Evolutionary conservation across 2,888 invertebrate genomes (phyloP), one percentile per base, ranked within the genome.

Genomic region (Idaea biselata): DNA sequence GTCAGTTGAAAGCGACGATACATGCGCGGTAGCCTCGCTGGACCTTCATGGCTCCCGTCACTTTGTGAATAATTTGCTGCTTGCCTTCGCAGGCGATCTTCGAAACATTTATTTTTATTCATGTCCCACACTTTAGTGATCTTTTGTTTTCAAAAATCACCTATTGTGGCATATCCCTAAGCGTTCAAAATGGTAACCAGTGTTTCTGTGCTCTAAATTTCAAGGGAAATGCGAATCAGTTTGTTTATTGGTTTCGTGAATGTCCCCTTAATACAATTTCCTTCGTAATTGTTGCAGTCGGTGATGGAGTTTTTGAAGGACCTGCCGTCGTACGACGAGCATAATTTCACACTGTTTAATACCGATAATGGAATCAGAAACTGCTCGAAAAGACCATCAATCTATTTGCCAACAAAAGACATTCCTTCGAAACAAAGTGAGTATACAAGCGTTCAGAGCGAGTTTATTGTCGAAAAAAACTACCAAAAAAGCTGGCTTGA

Each of bases 341-440:
- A 95, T 73, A 99, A 99, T 84, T 99, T 99, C 83, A 96, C 98
- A 53, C 94, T 97, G 81, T 97, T 97, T 84, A 97, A 98, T 86
- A 96, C 96, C 62, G 98, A 98, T 79, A 95, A 95, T 81, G 96
- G 96, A 54, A 96, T 95, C 75, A 94, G 97, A 81, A 96, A 96
- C 63, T 95, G 96, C 76, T 95, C 96, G 44, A 97, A 97, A 88
- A 94, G 97, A 80, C 97, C 98, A 58, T 96, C 98, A 18, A 97
- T 98, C 64, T 98, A 98, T 88, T 94, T 99, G 71, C 97, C 97
- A 58, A 98, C 98, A 56, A 97, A 97, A 88, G 98, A 98, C 81
- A 96, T 96, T 83, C 97, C 98, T 71, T 96, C 97, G 60, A 97
- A 98, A 90, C 98, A 98, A 94, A 95, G 97, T 97, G 93, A 93